These are phyloP conservation scores for Epinotia nisella DNA, from an alignment of 2,888 invertebrate species.

Conservation along the genomic window DNA sequence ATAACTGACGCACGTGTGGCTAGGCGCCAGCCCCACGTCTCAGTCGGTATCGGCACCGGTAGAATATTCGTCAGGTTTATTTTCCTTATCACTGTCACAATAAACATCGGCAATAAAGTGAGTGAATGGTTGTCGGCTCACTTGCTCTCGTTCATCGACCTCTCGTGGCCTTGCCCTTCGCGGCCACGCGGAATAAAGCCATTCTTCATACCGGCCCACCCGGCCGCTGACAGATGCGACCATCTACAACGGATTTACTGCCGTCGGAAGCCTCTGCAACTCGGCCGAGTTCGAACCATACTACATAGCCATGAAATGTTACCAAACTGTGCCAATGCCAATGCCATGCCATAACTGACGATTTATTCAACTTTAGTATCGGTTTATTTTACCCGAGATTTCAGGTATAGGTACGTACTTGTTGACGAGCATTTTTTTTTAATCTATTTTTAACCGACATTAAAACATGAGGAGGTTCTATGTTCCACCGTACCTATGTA, in stretches of 20 bases:
- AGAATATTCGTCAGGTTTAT: constrained; percentile 34
- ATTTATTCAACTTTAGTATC: constrained; percentile 4
- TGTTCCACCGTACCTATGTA: too few relatives aligned
- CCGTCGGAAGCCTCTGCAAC: constrained; percentile 27
- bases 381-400: neutral
- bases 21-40: neutral
- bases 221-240: constrained; percentile 34
- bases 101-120: constrained; percentile 42
- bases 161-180: constrained; percentile 44
- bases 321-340: constrained; percentile 28
- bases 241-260: constrained; percentile 31
- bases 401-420: too few relatives aligned
- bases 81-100: constrained; percentile 43
- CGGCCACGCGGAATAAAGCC: constrained; percentile 45
- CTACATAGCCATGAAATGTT: constrained; percentile 22
- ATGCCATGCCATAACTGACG: constrained; percentile 28
- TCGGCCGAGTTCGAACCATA: constrained; percentile 13
- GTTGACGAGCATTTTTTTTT: too few relatives aligned
- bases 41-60: neutral
- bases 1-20: neutral
- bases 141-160: constrained; percentile 41
- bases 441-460: too few relatives aligned
- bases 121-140: constrained; percentile 40
- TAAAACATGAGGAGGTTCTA: too few relatives aligned
- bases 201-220: constrained; percentile 42